Base-by-base conservation (phyloP, 2,888 invertebrate species). In the Cantharis nigra region DNA sequence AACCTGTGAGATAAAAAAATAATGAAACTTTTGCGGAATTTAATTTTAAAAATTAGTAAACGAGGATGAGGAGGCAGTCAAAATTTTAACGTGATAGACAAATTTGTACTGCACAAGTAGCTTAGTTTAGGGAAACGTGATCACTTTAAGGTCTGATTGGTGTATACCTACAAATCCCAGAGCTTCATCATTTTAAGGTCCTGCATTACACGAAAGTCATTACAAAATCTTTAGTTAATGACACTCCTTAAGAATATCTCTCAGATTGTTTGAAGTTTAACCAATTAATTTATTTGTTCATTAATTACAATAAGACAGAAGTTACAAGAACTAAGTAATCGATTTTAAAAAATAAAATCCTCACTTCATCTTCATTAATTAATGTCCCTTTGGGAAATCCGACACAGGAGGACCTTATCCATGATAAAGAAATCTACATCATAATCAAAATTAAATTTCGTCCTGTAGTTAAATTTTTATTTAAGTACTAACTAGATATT, bases 1-100 rank as follows among this genome's bases (percentile, higher is more conserved):
- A 98, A 98, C 88, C 98, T 98, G 92, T 7, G 74, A 78, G 20
- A 18, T 14, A 26, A 69, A 30, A 71, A 71, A 14, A 49, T 67
- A n/a, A 23, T 67, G 14, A 67, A 49, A 67, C 26, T 67, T 67
- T 67, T 67, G 65, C 26, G 13, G 64, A 64, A 64, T 20, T 20
- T 64, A 64, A 13, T 23, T 18, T 64, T 64, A 13, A 64, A 64
- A 64, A 20, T 64, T 20, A 49, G 49, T n/a, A 49, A 49, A 49
- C 49, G 1, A n/a, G 49, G 7, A n/a, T 9, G 49, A 7, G n/a
- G n/a, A 7, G 49, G 13, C 7, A 49, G 49, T 49, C 49, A 49
- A 49, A 49, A 49, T 49, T 49, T 49, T 49, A 49, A n/a, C n/a
- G 3, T 49, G 49, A 49, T 49, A 13, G 7, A 49, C 49, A 49